phyloP scores from a whole-genome alignment of 2,888 invertebrate genomes.

The Sinopyrophorus schimmeli region DNA sequence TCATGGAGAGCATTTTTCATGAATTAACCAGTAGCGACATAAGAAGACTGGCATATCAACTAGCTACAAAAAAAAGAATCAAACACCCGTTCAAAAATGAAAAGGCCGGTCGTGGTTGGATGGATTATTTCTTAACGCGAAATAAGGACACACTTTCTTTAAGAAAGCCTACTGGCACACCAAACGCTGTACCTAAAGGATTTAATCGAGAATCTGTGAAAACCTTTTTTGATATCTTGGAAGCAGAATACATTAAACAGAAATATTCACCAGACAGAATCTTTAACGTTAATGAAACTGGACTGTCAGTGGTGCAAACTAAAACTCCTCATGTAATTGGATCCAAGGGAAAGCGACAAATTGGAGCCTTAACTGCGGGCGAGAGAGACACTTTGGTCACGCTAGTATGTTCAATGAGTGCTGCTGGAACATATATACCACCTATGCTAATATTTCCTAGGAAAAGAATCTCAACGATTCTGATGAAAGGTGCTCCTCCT shows the following conservation, averaged over 20 bases:
- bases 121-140: neutral
- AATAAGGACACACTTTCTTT: neutral
- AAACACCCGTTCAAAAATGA: constrained; percentile 5
- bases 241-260: neutral
- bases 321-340: constrained; percentile 6
- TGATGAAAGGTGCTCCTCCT: too few species aligned
- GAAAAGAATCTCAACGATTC: too few species aligned
- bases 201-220: constrained; percentile 1
- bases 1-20: constrained; percentile 8
- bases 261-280: neutral
- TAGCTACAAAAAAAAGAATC: constrained; percentile 5
- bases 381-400: too few species aligned
- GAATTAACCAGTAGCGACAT: neutral
- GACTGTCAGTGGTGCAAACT: constrained; percentile 8
- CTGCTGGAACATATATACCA: too few species aligned
- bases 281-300: constrained; percentile 14
- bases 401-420: too few species aligned
- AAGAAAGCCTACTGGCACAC: constrained; percentile 3
- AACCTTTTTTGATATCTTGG: constrained; percentile 2
- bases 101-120: constrained; percentile 7
- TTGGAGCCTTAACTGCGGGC: too few species aligned
- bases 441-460: too few species aligned
- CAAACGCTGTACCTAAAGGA: neutral
- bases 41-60: constrained; percentile 6
- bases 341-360: too few species aligned